Percentiles rank a stretch among this genome's conserved stretches.
These are phyloP conservation scores for Argentina silus DNA, from an alignment of 2,797 vertebrate genomes.

Conservation along the genomic window DNA sequence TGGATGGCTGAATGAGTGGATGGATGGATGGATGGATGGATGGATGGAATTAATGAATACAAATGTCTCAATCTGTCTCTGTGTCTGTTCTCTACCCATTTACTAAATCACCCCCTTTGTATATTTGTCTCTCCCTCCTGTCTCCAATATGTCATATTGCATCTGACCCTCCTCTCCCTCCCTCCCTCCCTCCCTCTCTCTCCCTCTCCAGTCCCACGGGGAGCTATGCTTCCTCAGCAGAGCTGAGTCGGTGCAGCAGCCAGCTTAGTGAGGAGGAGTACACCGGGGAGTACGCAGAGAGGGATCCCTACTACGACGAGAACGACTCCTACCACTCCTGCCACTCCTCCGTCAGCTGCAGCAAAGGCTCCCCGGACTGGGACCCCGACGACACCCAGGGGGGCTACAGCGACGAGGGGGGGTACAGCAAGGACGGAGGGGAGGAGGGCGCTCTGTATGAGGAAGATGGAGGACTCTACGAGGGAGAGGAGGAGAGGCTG, in stretches of 20 bases:
- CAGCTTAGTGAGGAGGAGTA: constrained; percentile 97
- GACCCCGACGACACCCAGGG: constrained; percentile 86
- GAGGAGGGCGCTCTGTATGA: constrained; percentile 81
- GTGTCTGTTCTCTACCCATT: background rate
- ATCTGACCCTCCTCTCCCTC: background rate
- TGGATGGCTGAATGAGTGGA: no score
- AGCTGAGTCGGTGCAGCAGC: constrained; percentile 94
- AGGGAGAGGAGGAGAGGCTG: constrained; percentile 54
- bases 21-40: no score
- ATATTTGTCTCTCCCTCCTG: constrained; percentile 22
- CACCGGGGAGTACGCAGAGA: constrained; percentile 82
- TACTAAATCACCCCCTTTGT: constrained; percentile 34
- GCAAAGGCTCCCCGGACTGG: constrained; percentile 92
- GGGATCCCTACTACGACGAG: constrained; percentile 90
- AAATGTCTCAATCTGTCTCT: background rate
- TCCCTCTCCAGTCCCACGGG: constrained; percentile 84
- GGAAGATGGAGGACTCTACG: constrained; percentile 63
- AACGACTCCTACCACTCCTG: constrained; percentile 98
- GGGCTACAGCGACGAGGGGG: constrained; percentile 85
- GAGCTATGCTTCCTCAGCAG: constrained; percentile 93
- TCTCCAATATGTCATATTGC: constrained; percentile 51
- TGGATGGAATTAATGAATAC: no score
- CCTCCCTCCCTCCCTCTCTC: background rate
- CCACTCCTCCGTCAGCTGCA: constrained; percentile 96
- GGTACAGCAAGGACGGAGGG: constrained; percentile 81